These are phyloP conservation scores for Acridotheres tristis DNA, from an alignment of 2,797 vertebrate genomes.

Conservation along the genomic window DNA sequence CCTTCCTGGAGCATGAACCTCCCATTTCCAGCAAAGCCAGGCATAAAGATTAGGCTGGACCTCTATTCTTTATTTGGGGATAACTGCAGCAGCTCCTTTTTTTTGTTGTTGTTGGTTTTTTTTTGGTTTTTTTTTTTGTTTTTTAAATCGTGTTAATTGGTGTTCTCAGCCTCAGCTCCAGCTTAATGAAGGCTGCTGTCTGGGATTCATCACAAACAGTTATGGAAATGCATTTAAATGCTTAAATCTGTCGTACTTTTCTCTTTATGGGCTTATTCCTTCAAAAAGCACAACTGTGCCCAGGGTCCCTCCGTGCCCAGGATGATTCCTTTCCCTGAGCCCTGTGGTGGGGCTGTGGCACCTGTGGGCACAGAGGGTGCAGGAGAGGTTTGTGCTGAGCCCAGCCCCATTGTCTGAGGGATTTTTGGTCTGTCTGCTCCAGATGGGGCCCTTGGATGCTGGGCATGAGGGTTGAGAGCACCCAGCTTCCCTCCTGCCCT, in stretches of 20 bases:
- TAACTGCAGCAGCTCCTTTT: background rate
- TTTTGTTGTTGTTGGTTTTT: background rate
- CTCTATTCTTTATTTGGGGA: background rate
- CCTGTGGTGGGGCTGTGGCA: background rate
- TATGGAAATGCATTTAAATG: constrained; percentile 9
- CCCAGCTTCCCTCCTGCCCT: background rate
- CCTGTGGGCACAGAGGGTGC: background rate
- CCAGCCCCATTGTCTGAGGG: background rate
- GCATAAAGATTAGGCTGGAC: background rate
- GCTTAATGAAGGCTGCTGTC: constrained; percentile 19
- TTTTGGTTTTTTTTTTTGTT: background rate
- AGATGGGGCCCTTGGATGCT: background rate
- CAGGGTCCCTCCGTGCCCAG: background rate
- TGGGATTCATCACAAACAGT: background rate
- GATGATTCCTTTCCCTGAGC: background rate
- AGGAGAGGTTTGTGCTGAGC: background rate
- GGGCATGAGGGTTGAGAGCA: background rate
- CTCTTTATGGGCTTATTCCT: background rate
- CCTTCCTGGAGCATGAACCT: background rate
- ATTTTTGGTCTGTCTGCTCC: background rate
- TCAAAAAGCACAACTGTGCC: background rate
- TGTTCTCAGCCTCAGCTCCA: constrained; percentile 15
- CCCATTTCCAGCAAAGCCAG: background rate
- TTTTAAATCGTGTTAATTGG: background rate
- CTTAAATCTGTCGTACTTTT: background rate